Percentiles rank a stretch among this genome's conserved stretches.
Conservation (phyloP, 1,140 invertebrate genomes). For the Colletes gigas region DNA sequence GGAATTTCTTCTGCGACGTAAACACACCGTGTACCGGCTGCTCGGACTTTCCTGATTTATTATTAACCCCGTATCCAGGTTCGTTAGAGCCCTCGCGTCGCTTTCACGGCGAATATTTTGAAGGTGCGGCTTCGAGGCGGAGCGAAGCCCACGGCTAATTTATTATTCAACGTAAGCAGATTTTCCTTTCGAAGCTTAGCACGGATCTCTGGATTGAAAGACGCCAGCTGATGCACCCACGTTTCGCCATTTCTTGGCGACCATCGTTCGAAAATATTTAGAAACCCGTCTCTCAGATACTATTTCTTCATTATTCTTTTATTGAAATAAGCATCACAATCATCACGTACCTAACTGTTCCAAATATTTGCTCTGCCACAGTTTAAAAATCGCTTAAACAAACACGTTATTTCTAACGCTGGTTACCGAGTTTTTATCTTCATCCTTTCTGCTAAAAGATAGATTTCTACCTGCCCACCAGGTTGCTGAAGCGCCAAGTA, state of each 20-base stretch:
- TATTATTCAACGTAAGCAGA: constrained; percentile 59
- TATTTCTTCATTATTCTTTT: too few species aligned
- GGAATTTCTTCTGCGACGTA: background rate
- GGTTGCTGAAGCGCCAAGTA: too few species aligned
- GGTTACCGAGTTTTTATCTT: too few species aligned
- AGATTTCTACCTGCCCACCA: too few species aligned
- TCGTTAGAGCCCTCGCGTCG: constrained; percentile 24
- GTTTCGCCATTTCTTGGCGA: constrained; percentile 19
- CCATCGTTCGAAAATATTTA: background rate
- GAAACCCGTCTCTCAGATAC: too few species aligned
- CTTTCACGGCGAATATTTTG: constrained; percentile 45
- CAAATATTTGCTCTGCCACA: too few species aligned
- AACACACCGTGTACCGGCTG: constrained; percentile 16
- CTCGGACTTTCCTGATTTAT: constrained; percentile 55
- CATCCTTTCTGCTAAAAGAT: too few species aligned
- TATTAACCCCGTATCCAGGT: constrained; percentile 54
- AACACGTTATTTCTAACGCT: too few species aligned
- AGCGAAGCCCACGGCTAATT: constrained; percentile 49
- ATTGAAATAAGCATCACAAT: too few species aligned
- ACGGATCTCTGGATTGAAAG: constrained; percentile 5
- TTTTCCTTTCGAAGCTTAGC: constrained; percentile 44
- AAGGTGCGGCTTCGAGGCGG: constrained; percentile 31
- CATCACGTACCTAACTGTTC: too few species aligned
- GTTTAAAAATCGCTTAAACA: too few species aligned
- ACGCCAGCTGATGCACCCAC: constrained; percentile 34